Conservation (phyloP, 2,888 invertebrate species). For the Sussaba pulchella region DNA sequence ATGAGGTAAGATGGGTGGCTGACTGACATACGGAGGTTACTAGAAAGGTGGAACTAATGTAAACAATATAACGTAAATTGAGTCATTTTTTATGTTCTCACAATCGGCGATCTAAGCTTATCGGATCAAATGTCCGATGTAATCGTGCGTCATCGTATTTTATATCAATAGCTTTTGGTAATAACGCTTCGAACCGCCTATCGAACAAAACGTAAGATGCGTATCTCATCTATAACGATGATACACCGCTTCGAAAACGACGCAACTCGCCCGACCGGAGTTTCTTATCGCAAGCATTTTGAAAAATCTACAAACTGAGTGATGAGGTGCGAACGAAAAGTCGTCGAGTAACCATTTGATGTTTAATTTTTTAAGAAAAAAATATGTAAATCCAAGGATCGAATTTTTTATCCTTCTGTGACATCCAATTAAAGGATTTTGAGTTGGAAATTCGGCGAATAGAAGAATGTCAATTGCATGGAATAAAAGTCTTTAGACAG, state of each 20-base stretch:
- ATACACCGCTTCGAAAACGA: background rate
- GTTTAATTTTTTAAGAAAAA: background rate
- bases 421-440: background rate
- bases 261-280: background rate
- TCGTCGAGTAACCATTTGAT: background rate
- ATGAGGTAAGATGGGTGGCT: too few species aligned
- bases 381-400: background rate
- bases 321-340: background rate
- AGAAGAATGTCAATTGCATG: too few species aligned
- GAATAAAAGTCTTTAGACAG: too few species aligned
- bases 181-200: background rate
- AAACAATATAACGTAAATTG: background rate
- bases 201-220: constrained; percentile 1
- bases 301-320: background rate
- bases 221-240: constrained; percentile 2
- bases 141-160: constrained; percentile 15
- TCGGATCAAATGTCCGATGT: constrained; percentile 6
- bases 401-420: background rate
- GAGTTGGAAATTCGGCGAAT: too few species aligned
- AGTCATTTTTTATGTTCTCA: constrained; percentile 25
- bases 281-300: constrained; percentile 2
- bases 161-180: constrained; percentile 3
- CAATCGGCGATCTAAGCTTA: constrained; percentile 15
- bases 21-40: background rate
- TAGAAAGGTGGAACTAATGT: background rate